phyloP scores from a whole-genome alignment of 2,113 vertebrate genomes.

The Oreochromis spilurus region DNA sequence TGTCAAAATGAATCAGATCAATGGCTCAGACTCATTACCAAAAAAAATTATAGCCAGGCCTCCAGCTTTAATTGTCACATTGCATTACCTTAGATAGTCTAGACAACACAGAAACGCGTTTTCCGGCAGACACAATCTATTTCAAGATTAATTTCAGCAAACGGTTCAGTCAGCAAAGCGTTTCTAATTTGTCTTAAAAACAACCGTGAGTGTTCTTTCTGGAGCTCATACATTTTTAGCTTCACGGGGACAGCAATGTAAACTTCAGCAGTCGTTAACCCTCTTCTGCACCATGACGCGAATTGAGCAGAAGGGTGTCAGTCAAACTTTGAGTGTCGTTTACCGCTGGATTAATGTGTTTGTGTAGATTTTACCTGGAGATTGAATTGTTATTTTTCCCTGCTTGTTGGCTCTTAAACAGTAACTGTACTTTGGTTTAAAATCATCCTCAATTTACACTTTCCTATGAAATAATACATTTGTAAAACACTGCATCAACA shows the following conservation, averaged over 20 bases:
- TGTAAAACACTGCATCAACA: background rate
- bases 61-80: conserved; percentile 26
- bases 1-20: conserved; percentile 33
- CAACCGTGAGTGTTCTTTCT: background rate
- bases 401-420: background rate
- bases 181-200: background rate
- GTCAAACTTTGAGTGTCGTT: background rate
- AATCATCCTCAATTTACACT: background rate
- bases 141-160: background rate
- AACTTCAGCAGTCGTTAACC: background rate
- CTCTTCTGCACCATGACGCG: background rate
- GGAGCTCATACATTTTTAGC: background rate
- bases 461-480: background rate
- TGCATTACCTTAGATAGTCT: background rate
- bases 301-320: background rate
- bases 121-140: background rate
- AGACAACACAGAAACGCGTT: background rate
- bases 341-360: background rate
- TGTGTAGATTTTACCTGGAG: background rate
- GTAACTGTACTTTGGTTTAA: background rate
- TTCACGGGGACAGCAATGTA: background rate
- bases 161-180: background rate
- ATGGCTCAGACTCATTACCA: conserved; percentile 7
- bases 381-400: background rate
- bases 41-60: conserved; percentile 1